Evolutionary conservation across 2,797 vertebrate genomes (phyloP), one percentile per base, ranked within the genome.

Genomic region (Pangasius krempfi): DNA sequence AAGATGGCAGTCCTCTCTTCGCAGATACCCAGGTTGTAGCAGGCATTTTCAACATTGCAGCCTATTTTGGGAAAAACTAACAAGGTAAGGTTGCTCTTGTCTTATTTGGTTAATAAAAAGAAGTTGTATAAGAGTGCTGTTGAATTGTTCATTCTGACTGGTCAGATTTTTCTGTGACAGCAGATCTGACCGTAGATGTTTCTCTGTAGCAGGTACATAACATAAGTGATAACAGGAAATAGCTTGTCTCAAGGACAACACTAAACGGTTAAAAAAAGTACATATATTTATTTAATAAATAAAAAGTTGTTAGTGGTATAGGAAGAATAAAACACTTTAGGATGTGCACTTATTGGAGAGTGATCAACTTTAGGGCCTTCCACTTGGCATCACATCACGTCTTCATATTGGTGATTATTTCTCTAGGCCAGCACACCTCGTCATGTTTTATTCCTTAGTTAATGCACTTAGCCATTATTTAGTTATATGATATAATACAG

Each of bases 31-130:
- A 99, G 92, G 4, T 95, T 95, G 93, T 96, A 94, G 91, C 95
- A 96, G 0, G 97, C 96, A 0, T 99, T 99, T 92, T 99, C 98
- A 87, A 99, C 91, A 0, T 99, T 99, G 93, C 98, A 99, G 2
- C 98, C 98, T 99, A 94, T 0, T 84, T 1, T 86, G 50, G 91
- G 5, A 80, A 50, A 16, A 66, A 0, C 0, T 37, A 8, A 18
- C 30, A 60, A 25, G 30, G n/a, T 27, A 37, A 22, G n/a, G 6
- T 12, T 54, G 33, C 3, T 6, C 0, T 6, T 52, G 27, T 30
- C 27, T 4, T 16, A 56, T 79, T 56, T 18, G 50, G 14, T 54
- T 78, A 18, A 33, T 33, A 56, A 56, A 79, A 47, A 12, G 72
- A 9, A 1, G 22, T 27, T 25, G 12, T 27, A 76, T 50, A 52